Evolutionary conservation across 1,140 invertebrate species (phyloP).

Genomic region (Ctenoplectra terminalis): DNA sequence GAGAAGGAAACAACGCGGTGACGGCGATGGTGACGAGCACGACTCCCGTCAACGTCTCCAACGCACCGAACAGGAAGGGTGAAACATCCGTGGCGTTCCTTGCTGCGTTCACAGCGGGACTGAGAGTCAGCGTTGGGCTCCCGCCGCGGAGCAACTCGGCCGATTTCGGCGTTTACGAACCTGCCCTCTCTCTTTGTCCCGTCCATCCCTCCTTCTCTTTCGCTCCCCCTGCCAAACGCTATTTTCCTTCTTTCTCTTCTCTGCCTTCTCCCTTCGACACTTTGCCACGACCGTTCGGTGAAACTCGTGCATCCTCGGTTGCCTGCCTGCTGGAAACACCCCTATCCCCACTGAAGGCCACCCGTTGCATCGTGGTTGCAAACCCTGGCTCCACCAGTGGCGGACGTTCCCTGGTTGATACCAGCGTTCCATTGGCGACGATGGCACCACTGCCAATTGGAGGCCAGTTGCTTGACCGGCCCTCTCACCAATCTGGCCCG

Average conservation of each 20-base stretch:
- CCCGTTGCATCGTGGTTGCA: neutral
- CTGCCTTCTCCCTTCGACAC: neutral
- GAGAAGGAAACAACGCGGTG: neutral
- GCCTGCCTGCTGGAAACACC: constrained; percentile 16
- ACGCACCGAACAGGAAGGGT: constrained; percentile 46
- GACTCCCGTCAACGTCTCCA: constrained; percentile 21
- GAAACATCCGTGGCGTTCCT: constrained; percentile 77
- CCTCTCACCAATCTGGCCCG: constrained; percentile 5
- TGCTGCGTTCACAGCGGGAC: constrained; percentile 83
- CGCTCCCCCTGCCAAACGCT: accelerated
- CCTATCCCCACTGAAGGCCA: constrained; percentile 21
- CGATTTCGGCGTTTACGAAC: constrained; percentile 52
- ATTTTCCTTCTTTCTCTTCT: neutral
- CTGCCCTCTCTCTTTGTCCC: constrained; percentile 18
- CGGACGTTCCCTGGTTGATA: constrained; percentile 55
- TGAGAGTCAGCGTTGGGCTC: constrained; percentile 72
- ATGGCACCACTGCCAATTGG: constrained; percentile 46
- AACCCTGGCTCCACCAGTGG: constrained; percentile 31
- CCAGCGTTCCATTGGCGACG: constrained; percentile 70
- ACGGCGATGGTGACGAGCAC: constrained; percentile 13
- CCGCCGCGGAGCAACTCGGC: constrained; percentile 67
- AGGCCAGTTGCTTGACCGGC: neutral
- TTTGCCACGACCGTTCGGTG: neutral
- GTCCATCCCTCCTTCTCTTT: neutral
- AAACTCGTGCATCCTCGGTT: constrained; percentile 24